phyloP scores from a whole-genome alignment of 2,888 invertebrate species.

The Caenorhabditis imperialis region DNA sequence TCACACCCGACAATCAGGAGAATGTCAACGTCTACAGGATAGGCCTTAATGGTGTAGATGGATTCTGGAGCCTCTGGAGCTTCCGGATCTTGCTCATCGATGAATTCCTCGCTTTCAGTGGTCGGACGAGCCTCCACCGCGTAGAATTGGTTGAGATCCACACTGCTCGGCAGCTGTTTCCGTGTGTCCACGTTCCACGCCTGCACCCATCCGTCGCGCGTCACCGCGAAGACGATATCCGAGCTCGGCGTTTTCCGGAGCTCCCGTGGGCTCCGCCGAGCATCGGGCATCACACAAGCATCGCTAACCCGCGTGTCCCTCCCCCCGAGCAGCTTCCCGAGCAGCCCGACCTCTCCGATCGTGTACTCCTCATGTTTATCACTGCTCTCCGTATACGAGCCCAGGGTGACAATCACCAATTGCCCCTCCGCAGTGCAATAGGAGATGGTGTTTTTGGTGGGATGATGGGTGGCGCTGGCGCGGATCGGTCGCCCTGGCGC shows the following conservation, averaged over 20 bases:
- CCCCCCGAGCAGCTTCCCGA: constrained; percentile 27
- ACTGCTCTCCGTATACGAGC: constrained; percentile 21
- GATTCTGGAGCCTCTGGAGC: constrained; percentile 1
- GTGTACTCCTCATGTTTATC: constrained; percentile 44
- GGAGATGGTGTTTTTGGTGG: constrained; percentile 42
- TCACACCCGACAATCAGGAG: constrained; percentile 37
- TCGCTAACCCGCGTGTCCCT: constrained; percentile 32
- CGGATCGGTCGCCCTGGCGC: constrained; percentile 55
- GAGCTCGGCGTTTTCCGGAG: constrained; percentile 8
- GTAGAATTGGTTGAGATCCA: constrained; percentile 32
- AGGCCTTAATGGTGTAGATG: constrained; percentile 36
- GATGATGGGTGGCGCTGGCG: constrained; percentile 52
- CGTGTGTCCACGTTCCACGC: constrained; percentile 54
- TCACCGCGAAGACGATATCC: constrained; percentile 46
- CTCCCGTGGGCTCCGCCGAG: constrained; percentile 5
- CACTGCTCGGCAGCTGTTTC: constrained; percentile 17
- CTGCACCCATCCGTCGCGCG: constrained; percentile 54
- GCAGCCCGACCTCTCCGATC: constrained; percentile 33
- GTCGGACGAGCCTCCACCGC: neutral
- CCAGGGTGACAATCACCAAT: constrained; percentile 57
- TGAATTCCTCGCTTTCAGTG: neutral
- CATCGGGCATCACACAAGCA: constrained; percentile 36
- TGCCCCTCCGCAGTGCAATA: constrained; percentile 65
- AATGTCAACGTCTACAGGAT: constrained; percentile 26
- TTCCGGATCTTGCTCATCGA: constrained; percentile 1